Base-by-base conservation (phyloP, 2,113 vertebrate species). In the Thunnus maccoyii region DNA sequence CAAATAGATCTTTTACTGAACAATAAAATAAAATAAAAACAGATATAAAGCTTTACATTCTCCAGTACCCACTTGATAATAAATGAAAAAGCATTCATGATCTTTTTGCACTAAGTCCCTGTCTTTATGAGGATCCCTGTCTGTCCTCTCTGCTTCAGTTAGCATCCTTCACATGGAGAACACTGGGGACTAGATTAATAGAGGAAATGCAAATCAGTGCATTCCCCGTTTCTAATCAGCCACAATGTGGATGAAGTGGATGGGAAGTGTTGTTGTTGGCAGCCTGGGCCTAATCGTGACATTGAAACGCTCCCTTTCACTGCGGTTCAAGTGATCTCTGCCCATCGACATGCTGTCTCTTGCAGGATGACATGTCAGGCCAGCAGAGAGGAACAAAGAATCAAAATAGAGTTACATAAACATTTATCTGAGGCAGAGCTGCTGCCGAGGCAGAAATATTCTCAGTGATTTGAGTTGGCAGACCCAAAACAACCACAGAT, bases 221-320 rank as follows among this genome's bases (percentile, higher is more conserved):
- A 20, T 74, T 72, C 36, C 20, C 17, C 3, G 27, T 76, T 76
- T 88, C 46, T 77, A 85, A 74, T 81, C 80, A 86, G 80, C 75
- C 78, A 48, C 58, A 44, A 62, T 6, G 68, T 57, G 80, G 60
- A 63, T 73, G 57, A 61, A 51, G 76, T 68, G 81, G 84, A 55
- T 4, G 60, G 32, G 18, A n/a, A 60, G 32, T 83, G 67, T 16
- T 63, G 48, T 48, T 65, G 76, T 79, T 76, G 58, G 62, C 60
- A 83, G 72, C 65, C 8, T 4, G 47, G 46, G 56, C 22, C 55
- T 71, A 48, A 79, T 85, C 72, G 50, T 41, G 66, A 69, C 72
- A 68, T 8, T 52, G 55, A 83, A 66, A 77, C 54, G 72, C 61
- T 67, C 20, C 68, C 68, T 70, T 66, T 72, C 54, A 78, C 48